These are phyloP conservation scores for Tragelaphus eurycerus DNA, from an alignment of 2,797 vertebrate genomes.

Conservation along the genomic window DNA sequence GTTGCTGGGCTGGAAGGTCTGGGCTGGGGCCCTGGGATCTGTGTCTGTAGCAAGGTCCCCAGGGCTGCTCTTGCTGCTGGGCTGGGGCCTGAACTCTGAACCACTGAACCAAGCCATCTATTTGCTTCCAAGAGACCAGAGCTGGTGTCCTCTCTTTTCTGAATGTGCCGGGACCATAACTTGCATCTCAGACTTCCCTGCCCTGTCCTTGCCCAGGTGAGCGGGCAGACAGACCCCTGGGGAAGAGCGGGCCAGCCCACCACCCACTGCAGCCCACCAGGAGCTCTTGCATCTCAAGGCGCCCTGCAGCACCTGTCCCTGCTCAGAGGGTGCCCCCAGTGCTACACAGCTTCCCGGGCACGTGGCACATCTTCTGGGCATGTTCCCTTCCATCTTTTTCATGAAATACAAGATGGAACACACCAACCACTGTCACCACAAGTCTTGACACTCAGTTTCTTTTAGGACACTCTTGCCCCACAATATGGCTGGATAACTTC, in stretches of 20 bases:
- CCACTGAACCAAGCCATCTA: not conserved
- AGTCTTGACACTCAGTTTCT: not conserved
- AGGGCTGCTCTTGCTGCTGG: not conserved
- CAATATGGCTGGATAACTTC: not conserved
- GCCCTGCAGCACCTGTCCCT: not conserved
- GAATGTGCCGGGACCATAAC: not conserved
- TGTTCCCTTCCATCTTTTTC: not conserved
- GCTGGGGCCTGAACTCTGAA: not conserved
- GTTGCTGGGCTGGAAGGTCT: not conserved
- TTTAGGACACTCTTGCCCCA: not conserved
- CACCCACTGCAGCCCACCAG: fast-evolving
- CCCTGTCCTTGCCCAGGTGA: not conserved
- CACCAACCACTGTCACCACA: not conserved
- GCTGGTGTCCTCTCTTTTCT: not conserved
- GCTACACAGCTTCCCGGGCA: not conserved
- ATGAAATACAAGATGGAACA: not conserved
- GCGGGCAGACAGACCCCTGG: not conserved
- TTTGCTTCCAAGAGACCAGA: not conserved
- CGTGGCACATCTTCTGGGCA: too few species aligned
- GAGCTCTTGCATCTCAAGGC: not conserved
- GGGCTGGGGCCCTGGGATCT: not conserved
- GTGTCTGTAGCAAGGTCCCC: fast-evolving
- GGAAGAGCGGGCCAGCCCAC: not conserved
- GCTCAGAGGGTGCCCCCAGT: not conserved
- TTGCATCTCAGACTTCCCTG: not conserved